Percentiles rank a stretch among this genome's conserved stretches.
phyloP scores from a whole-genome alignment of 2,113 vertebrate species.

The Danio rerio region DNA sequence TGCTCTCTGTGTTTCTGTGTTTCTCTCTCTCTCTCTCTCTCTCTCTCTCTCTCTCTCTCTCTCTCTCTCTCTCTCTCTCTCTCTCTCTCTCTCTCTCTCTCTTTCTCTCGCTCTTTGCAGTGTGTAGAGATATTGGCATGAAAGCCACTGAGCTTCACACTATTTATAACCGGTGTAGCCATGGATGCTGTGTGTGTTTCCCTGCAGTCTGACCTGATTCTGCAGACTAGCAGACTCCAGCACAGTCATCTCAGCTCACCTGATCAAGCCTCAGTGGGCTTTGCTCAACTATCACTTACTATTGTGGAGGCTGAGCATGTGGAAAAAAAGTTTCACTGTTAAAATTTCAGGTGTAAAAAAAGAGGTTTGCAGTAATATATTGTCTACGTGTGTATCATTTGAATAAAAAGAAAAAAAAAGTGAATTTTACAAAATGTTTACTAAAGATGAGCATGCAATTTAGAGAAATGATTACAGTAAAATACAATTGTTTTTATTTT shows the following conservation, averaged over 20 bases:
- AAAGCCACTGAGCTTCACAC: conserved; percentile 46
- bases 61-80: not conserved
- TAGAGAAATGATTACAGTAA: too few relatives aligned
- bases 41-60: not conserved
- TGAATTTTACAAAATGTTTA: too few relatives aligned
- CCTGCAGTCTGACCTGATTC: conserved; percentile 38
- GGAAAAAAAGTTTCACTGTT: not conserved
- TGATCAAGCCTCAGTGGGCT: not conserved
- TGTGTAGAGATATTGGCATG: conserved; percentile 43
- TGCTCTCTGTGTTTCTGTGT: not conserved
- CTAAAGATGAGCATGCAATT: too few relatives aligned
- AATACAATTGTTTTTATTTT: too few relatives aligned
- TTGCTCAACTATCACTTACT: not conserved
- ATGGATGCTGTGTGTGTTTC: conserved; percentile 46
- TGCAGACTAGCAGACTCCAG: conserved; percentile 32
- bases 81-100: not conserved
- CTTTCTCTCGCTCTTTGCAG: conserved; percentile 25
- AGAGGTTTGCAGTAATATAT: too few relatives aligned
- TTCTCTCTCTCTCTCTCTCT: not conserved
- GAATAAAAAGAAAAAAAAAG: too few relatives aligned
- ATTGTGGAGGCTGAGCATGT: not conserved
- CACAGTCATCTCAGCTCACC: conserved; percentile 10
- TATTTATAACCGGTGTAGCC: conserved; percentile 53
- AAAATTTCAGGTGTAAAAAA: not conserved
- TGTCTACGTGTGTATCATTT: too few relatives aligned